These are phyloP conservation scores for Nasalis larvatus DNA, from an alignment of 2,113 vertebrate species.

Conservation along the genomic window DNA sequence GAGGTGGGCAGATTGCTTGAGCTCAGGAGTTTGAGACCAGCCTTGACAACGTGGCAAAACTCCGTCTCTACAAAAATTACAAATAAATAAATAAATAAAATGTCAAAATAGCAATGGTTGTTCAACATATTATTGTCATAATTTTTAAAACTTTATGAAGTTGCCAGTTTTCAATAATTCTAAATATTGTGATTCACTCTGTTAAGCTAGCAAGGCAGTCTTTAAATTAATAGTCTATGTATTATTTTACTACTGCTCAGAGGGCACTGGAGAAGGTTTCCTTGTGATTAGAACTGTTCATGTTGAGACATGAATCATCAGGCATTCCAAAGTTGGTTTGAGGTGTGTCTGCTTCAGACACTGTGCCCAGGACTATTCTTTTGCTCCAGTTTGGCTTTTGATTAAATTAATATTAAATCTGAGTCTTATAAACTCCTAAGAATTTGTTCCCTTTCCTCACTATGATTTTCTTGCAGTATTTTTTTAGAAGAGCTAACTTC, in stretches of 20 bases:
- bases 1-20: no score
- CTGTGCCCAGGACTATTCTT: background rate
- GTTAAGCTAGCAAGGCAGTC: background rate
- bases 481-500: background rate
- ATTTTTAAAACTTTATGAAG: background rate
- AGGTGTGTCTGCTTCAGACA: background rate
- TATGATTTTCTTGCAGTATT: background rate
- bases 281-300: background rate
- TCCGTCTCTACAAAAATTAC: no score
- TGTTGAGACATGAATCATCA: background rate
- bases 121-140: background rate
- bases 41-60: no score
- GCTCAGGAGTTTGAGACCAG: no score
- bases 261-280: background rate
- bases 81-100: no score
- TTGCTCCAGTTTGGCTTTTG: background rate
- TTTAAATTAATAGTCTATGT: background rate
- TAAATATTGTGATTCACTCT: background rate
- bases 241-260: background rate
- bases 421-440: background rate
- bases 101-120: background rate
- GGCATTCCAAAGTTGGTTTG: background rate
- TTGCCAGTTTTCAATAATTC: background rate
- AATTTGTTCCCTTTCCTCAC: background rate
- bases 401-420: background rate